Conservation (phyloP, 2,797 vertebrate genomes). For the Eremophila alpestris region DNA sequence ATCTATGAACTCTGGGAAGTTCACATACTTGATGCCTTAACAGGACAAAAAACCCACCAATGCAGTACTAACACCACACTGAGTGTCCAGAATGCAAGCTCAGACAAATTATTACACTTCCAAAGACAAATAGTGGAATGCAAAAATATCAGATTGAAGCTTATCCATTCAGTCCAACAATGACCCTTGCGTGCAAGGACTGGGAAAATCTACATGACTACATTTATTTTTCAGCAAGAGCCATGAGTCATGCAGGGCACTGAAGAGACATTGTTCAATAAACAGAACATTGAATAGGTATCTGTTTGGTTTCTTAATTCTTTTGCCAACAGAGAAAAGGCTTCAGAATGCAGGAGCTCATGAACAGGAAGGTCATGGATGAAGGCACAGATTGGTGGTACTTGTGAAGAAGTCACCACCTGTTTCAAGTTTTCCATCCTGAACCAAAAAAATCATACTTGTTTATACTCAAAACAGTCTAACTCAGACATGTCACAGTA, state of each 20-base stretch:
- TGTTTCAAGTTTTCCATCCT: not conserved
- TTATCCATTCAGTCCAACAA: not conserved
- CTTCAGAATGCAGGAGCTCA: not conserved
- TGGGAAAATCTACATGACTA: not conserved
- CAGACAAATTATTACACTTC: not conserved
- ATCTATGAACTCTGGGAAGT: not conserved
- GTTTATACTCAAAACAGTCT: not conserved
- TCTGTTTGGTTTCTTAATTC: not conserved
- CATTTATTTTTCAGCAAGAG: not conserved
- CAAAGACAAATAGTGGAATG: not conserved
- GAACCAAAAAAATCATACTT: not conserved
- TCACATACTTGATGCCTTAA: not conserved
- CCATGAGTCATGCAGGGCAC: not conserved
- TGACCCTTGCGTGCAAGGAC: not conserved
- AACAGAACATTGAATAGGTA: not conserved
- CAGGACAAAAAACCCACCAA: not conserved
- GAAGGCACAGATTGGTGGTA: not conserved
- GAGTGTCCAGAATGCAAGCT: not conserved
- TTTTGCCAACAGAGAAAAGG: not conserved
- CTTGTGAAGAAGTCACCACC: not conserved
- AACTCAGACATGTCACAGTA: not conserved
- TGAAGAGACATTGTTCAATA: conserved; percentile 2
- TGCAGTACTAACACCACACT: not conserved
- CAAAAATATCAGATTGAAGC: not conserved
- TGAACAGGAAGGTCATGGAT: not conserved